Conservation (phyloP, 2,888 invertebrate species). For the Chromoteleia sp. region DNA sequence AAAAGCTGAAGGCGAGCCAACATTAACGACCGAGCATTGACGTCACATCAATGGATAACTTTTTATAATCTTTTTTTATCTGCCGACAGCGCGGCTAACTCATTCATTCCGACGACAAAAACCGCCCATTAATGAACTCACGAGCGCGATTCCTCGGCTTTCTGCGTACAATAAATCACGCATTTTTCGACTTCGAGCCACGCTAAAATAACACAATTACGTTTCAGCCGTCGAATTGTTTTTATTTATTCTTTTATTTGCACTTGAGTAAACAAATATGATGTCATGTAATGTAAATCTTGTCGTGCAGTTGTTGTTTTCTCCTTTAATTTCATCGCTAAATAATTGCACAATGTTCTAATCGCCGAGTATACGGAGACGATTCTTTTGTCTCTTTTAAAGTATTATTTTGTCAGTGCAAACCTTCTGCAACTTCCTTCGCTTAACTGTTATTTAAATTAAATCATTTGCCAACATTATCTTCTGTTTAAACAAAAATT, state of each 20-base stretch:
- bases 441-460: too few relatives aligned
- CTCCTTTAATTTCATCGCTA: not conserved
- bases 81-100: constrained; percentile 11
- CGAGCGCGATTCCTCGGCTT: constrained; percentile 17
- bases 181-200: not conserved
- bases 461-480: too few relatives aligned
- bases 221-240: not conserved
- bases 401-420: too few relatives aligned
- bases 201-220: constrained; percentile 4
- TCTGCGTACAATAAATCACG: constrained; percentile 39
- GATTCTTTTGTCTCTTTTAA: too few relatives aligned
- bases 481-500: too few relatives aligned
- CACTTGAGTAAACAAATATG: not conserved
- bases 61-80: constrained; percentile 53
- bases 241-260: not conserved
- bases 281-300: not conserved
- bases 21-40: constrained; percentile 57
- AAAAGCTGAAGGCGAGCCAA: constrained; percentile 64
- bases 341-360: too few relatives aligned
- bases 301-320: not conserved
- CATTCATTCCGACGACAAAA: constrained; percentile 53
- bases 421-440: too few relatives aligned
- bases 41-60: constrained; percentile 64
- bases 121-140: constrained; percentile 55
- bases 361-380: too few relatives aligned